Evolutionary conservation across 2,113 vertebrate genomes (phyloP), one percentile per base, ranked within the genome.

Genomic region (Psophia crepitans): DNA sequence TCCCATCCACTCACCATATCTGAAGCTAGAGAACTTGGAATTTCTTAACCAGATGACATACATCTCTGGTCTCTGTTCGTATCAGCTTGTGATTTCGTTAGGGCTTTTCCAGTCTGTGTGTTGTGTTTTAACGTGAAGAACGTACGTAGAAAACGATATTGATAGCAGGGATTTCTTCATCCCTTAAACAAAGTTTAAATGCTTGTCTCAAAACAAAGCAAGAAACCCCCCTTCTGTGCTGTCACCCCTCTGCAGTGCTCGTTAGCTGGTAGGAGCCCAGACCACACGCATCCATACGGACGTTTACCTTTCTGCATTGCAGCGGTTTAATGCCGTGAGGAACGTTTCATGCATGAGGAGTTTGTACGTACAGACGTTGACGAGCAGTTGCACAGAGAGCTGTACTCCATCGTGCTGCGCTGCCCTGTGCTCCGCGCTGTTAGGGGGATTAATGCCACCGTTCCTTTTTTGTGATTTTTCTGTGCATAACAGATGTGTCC

Each of bases 331-430:
- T 3, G 6, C 6, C 13, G 0, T 1, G 1, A 3, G 18, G 32
- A 14, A 10, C 26, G 69, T 14, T 41, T 4, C 17, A 0, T 63
- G 79, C 89, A 21, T 24, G 83, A 65, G 18, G 20, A 3, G 3
- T 12, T 3, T 11, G 35, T n/a, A 0, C 2, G 57, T 5, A 2
- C 26, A 3, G 0, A 0, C 66, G 0, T 0, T 5, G 2, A 15
- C 8, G 44, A 32, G 63, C 75, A 18, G 92, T 4, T 8, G 46
- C 0, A 5, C 17, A 63, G 33, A 7, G 46, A 9, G 14, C 63
- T 8, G 60, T 4, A 4, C 30, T 21, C 26, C 33, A 1, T 8
- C 6, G 27, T 64, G 75, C 68, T 33, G 1, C 5, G 28, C n/a
- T 23, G 41, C 8, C 7, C 75, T 28, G 11, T 8, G 44, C 39